phyloP scores from a whole-genome alignment of 2,888 invertebrate genomes.

The Psylliodes chrysocephalus region DNA sequence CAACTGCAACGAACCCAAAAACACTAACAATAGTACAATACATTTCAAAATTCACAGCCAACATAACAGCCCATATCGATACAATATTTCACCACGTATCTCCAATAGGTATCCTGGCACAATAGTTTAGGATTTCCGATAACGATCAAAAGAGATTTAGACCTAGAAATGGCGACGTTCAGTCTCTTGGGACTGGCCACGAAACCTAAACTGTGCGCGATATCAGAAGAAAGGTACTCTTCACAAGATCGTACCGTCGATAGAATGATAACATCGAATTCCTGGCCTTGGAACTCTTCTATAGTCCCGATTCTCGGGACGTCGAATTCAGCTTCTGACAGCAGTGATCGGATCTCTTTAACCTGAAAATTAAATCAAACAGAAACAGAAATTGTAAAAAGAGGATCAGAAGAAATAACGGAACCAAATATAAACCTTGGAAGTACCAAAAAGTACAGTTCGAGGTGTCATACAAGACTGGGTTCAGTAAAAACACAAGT shows the following conservation, averaged over 20 bases:
- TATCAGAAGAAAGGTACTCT: conserved; percentile 62
- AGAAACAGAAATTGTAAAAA: background rate
- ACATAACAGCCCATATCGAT: conserved; percentile 72
- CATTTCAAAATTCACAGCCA: conserved; percentile 70
- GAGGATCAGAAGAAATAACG: too few relatives aligned
- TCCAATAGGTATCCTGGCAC: conserved; percentile 75
- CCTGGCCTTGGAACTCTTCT: conserved; percentile 89
- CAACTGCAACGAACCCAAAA: too few relatives aligned
- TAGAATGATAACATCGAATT: conserved; percentile 77
- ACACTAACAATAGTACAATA: too few relatives aligned
- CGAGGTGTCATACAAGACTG: too few relatives aligned
- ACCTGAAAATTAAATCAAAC: conserved; percentile 64
- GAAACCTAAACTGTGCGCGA: conserved; percentile 75
- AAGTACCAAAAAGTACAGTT: too few relatives aligned
- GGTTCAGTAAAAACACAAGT: too few relatives aligned
- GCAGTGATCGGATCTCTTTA: conserved; percentile 69
- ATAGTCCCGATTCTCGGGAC: conserved; percentile 81
- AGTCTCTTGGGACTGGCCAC: conserved; percentile 80
- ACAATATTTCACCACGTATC: conserved; percentile 72
- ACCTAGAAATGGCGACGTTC: conserved; percentile 90
- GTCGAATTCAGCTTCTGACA: conserved; percentile 67
- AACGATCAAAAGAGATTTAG: conserved; percentile 80
- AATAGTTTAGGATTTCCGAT: conserved; percentile 86
- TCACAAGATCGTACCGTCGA: conserved; percentile 73
- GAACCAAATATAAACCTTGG: too few relatives aligned